Percentiles rank a stretch among this genome's conserved stretches.
phyloP scores from a whole-genome alignment of 2,797 vertebrate genomes.

The Bradypodion ventrale region DNA sequence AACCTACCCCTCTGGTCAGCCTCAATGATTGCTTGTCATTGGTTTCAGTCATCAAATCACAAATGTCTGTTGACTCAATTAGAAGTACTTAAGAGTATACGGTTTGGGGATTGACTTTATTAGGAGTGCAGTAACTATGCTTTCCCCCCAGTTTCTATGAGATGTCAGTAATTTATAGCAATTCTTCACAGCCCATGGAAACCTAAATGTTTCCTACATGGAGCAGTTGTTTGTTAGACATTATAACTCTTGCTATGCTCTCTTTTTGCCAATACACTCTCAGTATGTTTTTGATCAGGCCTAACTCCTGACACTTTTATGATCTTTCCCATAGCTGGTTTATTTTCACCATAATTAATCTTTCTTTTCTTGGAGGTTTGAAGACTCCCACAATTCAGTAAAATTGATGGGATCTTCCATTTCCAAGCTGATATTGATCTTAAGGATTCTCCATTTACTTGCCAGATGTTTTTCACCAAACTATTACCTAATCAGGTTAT shows the following conservation, averaged over 20 bases:
- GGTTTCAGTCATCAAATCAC: conserved; percentile 6
- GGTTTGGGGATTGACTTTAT: not conserved
- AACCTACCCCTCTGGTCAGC: not conserved
- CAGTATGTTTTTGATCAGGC: conserved; percentile 61
- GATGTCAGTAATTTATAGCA: conserved; percentile 40
- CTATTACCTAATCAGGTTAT: conserved; percentile 37
- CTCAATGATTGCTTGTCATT: not conserved
- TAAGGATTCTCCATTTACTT: conserved; percentile 48
- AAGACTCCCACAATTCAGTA: conserved; percentile 47
- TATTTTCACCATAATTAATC: conserved; percentile 61
- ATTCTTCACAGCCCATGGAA: conserved; percentile 48
- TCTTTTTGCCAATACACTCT: conserved; percentile 56
- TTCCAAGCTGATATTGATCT: conserved; percentile 52
- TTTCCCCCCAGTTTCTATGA: conserved; percentile 10
- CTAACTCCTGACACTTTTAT: conserved; percentile 52
- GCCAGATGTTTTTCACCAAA: conserved; percentile 62
- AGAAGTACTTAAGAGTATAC: conserved; percentile 4
- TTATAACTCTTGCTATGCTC: conserved; percentile 51
- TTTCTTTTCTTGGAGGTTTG: conserved; percentile 51
- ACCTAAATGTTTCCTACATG: conserved; percentile 42
- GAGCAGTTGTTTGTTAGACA: conserved; percentile 46
- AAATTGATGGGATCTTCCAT: conserved; percentile 48
- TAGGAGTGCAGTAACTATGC: conserved; percentile 5
- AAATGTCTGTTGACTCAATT: conserved; percentile 5
- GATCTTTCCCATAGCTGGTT: conserved; percentile 43